phyloP scores from a whole-genome alignment of 2,888 invertebrate species.

The Diloba caeruleocephala region DNA sequence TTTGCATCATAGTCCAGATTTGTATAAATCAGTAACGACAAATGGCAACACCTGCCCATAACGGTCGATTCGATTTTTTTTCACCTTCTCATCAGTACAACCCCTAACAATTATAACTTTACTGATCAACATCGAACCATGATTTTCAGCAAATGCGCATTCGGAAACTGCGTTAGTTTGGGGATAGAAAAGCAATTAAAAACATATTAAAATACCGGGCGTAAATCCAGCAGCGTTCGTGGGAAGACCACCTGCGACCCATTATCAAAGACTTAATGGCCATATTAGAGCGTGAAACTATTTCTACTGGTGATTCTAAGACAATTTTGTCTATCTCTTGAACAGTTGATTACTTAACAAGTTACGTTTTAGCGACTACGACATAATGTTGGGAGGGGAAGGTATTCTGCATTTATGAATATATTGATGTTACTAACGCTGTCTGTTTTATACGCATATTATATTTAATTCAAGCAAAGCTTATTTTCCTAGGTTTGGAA shows the following conservation, averaged over 20 bases:
- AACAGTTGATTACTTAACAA: conserved; percentile 25
- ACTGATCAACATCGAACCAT: conserved; percentile 18
- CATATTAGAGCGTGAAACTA: conserved; percentile 61
- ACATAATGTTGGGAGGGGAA: conserved; percentile 1
- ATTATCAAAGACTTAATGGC: conserved; percentile 70
- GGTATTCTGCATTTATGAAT: neutral
- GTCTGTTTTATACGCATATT: too few relatives aligned
- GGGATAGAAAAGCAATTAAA: conserved; percentile 79
- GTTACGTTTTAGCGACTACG: conserved; percentile 29
- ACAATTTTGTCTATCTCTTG: conserved; percentile 28
- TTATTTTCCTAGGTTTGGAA: too few relatives aligned
- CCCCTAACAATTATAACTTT: conserved; percentile 22
- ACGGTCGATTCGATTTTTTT: neutral
- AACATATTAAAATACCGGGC: conserved; percentile 77
- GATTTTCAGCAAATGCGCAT: conserved; percentile 44
- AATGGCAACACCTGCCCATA: too few relatives aligned
- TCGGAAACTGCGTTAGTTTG: conserved; percentile 63
- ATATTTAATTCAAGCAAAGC: too few relatives aligned
- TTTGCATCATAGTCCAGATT: too few relatives aligned
- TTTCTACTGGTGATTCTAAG: conserved; percentile 37
- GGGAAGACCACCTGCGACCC: conserved; percentile 62
- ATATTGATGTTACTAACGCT: too few relatives aligned
- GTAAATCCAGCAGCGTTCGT: conserved; percentile 53
- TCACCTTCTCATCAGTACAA: neutral
- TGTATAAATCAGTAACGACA: too few relatives aligned